phyloP scores from a whole-genome alignment of 2,797 vertebrate species.

The Myotis daubentonii region DNA sequence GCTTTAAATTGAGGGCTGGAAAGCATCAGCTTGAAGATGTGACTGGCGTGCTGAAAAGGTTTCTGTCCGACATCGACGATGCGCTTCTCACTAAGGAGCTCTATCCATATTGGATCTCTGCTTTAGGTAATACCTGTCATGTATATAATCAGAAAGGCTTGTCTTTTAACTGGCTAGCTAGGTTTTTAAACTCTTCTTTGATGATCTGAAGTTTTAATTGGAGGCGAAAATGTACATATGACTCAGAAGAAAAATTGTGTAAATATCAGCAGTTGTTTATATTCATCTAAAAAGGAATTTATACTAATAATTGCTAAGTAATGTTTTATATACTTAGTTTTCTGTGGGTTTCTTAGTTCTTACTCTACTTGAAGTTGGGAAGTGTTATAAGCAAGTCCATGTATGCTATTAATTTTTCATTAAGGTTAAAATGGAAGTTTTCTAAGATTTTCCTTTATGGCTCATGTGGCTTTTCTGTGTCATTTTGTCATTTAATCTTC shows the following conservation, averaged over 20 bases:
- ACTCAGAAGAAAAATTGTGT: background rate
- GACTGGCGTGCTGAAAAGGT: slow-evolving; percentile 92
- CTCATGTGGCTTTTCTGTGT: background rate
- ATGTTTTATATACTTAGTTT: background rate
- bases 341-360: background rate
- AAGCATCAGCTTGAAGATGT: slow-evolving; percentile 94
- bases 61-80: slow-evolving; percentile 93
- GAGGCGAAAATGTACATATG: background rate
- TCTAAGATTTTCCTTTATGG: background rate
- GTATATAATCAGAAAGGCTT: background rate
- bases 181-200: background rate
- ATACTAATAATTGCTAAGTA: background rate
- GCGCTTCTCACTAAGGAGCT: slow-evolving; percentile 96
- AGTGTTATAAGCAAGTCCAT: background rate
- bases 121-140: slow-evolving; percentile 88
- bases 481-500: background rate
- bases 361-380: slow-evolving; percentile 9
- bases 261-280: background rate
- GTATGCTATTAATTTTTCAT: background rate
- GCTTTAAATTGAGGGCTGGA: slow-evolving; percentile 93
- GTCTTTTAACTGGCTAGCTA: background rate
- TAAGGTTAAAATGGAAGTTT: slow-evolving; percentile 17
- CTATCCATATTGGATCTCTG: slow-evolving; percentile 97
- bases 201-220: background rate
- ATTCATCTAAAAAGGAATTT: background rate